These are phyloP conservation scores for Pardalotus punctatus DNA, from an alignment of 2,113 vertebrate genomes.

Conservation along the genomic window DNA sequence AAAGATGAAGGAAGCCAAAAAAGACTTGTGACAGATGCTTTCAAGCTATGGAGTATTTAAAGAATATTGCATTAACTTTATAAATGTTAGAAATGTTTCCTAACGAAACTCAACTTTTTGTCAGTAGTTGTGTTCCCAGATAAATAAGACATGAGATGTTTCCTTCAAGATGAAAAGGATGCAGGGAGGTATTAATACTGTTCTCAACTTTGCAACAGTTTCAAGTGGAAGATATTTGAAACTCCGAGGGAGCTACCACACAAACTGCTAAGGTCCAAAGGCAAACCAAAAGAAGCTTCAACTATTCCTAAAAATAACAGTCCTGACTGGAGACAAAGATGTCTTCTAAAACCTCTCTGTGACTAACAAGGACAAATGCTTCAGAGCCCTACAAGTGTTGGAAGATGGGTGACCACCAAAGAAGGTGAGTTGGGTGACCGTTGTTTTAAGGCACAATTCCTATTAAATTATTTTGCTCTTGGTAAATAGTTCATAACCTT, in stretches of 20 bases:
- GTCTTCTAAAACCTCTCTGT: neutral
- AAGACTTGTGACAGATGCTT: slow-evolving; percentile 62
- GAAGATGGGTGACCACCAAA: neutral
- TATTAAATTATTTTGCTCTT: neutral
- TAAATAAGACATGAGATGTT: neutral
- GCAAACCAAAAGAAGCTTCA: neutral
- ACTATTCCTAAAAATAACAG: neutral
- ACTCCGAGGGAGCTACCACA: neutral
- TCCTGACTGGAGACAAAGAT: neutral
- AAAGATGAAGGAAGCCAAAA: slow-evolving; percentile 91
- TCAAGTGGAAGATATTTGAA: neutral
- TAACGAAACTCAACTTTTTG: neutral
- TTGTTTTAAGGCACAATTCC: neutral
- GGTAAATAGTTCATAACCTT: neutral
- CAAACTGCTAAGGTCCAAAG: neutral
- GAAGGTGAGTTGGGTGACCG: neutral
- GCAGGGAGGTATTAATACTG: neutral
- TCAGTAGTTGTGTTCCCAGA: neutral
- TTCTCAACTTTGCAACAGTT: neutral
- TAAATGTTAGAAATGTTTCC: slow-evolving; percentile 50
- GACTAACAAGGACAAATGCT: neutral
- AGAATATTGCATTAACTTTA: slow-evolving; percentile 42
- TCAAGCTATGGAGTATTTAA: slow-evolving; percentile 47
- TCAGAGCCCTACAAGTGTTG: neutral
- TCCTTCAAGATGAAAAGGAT: neutral